Conservation (phyloP, 2,113 vertebrate genomes). For the Arvicanthis niloticus region DNA sequence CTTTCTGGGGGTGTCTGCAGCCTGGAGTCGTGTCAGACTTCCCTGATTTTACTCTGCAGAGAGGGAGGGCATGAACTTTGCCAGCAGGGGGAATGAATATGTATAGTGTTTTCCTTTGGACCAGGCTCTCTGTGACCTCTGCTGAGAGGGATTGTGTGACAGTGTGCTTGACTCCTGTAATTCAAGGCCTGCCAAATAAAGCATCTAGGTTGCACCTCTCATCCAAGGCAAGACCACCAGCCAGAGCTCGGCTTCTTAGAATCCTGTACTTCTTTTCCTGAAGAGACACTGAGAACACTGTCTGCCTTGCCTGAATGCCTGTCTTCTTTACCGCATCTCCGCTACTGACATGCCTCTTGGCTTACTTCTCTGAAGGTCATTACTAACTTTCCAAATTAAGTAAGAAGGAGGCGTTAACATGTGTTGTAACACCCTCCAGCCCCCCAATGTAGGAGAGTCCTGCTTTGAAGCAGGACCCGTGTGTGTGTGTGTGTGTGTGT, state of each 20-base stretch:
- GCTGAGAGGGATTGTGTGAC: slow-evolving; percentile 60
- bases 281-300: not conserved
- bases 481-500: not conserved
- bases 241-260: not conserved
- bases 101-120: slow-evolving; percentile 79
- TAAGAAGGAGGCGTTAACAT: not conserved
- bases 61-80: slow-evolving; percentile 75
- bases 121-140: slow-evolving; percentile 74
- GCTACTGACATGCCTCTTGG: not conserved
- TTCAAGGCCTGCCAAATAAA: slow-evolving; percentile 61
- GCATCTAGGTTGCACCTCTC: slow-evolving; percentile 41
- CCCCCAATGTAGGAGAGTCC: not conserved
- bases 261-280: not conserved
- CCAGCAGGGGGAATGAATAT: slow-evolving; percentile 79
- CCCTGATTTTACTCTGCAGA: slow-evolving; percentile 55
- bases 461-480: not conserved
- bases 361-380: not conserved
- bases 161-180: slow-evolving; percentile 69
- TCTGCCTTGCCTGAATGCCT: not conserved
- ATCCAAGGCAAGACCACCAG: not conserved
- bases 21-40: slow-evolving; percentile 79
- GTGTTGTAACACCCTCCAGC: not conserved
- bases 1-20: slow-evolving; percentile 74
- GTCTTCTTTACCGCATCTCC: not conserved
- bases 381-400: not conserved